These are phyloP conservation scores for Rhopalosiphum nymphaeae DNA, from an alignment of 2,888 invertebrate genomes.

Conservation along the genomic window DNA sequence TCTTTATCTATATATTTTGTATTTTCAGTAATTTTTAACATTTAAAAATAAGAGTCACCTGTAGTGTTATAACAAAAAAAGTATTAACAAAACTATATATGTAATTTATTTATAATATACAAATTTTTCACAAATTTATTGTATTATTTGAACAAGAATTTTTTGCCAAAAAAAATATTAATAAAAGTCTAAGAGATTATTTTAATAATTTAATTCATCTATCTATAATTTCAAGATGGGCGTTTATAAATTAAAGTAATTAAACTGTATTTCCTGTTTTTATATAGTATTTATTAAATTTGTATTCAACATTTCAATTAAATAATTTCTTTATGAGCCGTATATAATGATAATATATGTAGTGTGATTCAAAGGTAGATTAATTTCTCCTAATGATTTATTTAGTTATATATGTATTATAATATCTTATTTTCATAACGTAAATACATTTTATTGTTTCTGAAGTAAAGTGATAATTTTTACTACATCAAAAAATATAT, in stretches of 20 bases:
- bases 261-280: too few species aligned
- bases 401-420: not conserved
- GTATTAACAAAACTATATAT: not conserved
- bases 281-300: too few species aligned
- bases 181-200: not conserved
- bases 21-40: too few species aligned
- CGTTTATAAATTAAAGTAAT: not conserved
- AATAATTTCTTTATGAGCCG: too few species aligned
- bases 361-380: too few species aligned
- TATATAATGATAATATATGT: too few species aligned
- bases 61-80: not conserved
- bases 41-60: too few species aligned
- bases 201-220: not conserved
- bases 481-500: not conserved
- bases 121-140: not conserved
- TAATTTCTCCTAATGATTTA: not conserved
- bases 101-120: not conserved
- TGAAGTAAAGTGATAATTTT: not conserved
- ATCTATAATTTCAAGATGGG: not conserved
- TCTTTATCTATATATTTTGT: too few species aligned
- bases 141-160: not conserved
- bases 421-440: not conserved
- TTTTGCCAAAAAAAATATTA: not conserved
- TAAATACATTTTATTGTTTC: not conserved
- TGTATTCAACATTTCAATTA: too few species aligned